phyloP scores from a whole-genome alignment of 2,888 invertebrate species.

The Myathropa florea region DNA sequence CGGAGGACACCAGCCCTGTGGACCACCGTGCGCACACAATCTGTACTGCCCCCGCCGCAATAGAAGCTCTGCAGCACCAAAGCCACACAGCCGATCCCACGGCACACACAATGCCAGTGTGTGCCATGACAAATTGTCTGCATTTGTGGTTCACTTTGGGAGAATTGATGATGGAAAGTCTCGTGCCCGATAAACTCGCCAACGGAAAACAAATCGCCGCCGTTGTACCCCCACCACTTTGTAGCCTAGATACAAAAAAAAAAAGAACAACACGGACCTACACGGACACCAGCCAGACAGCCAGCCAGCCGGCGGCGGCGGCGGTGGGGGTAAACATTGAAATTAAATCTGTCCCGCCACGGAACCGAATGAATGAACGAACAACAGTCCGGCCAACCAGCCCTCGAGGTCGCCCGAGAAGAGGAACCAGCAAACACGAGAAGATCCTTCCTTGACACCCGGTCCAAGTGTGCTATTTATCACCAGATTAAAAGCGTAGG shows the following conservation, averaged over 20 bases:
- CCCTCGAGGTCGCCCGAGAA: constrained; percentile 30
- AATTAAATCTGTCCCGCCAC: constrained; percentile 60
- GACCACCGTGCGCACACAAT: constrained; percentile 61
- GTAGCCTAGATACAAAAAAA: constrained; percentile 63
- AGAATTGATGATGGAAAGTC: constrained; percentile 71
- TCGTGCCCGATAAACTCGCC: constrained; percentile 65
- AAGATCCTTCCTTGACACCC: constrained; percentile 70
- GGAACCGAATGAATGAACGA: constrained; percentile 3
- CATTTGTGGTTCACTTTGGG: constrained; percentile 71
- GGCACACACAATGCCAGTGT: constrained; percentile 47
- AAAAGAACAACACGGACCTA: constrained; percentile 22
- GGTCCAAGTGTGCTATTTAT: constrained; percentile 71
- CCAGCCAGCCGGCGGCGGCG: not conserved
- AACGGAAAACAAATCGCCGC: constrained; percentile 59
- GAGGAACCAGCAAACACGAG: constrained; percentile 46
- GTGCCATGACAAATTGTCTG: constrained; percentile 67
- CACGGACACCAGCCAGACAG: not conserved
- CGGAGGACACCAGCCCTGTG: constrained; percentile 56
- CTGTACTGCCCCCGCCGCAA: constrained; percentile 44
- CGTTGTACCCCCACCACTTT: constrained; percentile 4
- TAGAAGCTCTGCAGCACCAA: constrained; percentile 27
- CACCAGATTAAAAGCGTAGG: constrained; percentile 71
- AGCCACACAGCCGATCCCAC: not conserved
- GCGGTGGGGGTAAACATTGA: constrained; percentile 35
- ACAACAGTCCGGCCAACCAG: constrained; percentile 19